Evolutionary conservation across 1,140 invertebrate genomes (phyloP), one percentile per base, ranked within the genome.

Genomic region (Orius laevigatus): DNA sequence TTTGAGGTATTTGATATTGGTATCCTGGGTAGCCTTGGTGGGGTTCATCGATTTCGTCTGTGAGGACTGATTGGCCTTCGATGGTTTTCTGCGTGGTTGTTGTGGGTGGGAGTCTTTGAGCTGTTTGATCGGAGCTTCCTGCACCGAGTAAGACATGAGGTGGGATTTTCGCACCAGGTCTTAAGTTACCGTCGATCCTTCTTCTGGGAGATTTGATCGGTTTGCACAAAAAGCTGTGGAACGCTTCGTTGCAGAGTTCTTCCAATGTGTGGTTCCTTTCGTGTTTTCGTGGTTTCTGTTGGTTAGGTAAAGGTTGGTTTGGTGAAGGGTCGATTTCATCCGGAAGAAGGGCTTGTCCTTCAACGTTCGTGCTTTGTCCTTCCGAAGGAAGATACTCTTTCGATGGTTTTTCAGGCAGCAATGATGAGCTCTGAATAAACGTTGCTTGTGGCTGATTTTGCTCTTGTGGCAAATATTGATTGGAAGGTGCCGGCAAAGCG

Each of bases 201-300:
- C 36, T 53, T 19, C 43, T 51, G 5, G 35, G 38, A 5, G 18
- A 15, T 16, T 47, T 49, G 5, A 51, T 40, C 6, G 53, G 53
- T 18, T 55, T 55, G 31, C 53, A 55, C 8, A 55, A 14, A 32
- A 55, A 55, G 33, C 53, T 55, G 32, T 55, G 53, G 34, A 55
- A 55, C 3, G 53, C 49, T 33, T 55, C 53, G 31, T 51, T 55
- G 15, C 53, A 55, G 12, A 55, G 35, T 20, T 46, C 40, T 38
- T 55, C 50, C 16, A 55, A 19, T 4, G 47, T 52, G 14, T 55
- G 50, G 5, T 18, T 39, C 19, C 44, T 38, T 19, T 43, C 50
- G 18, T 20, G 38, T 10, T 15, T 16, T 5, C 12, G 2, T 4
- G 40, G 12, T 16, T 14, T 14, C 40, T 16, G 12, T 4, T 11